phyloP scores from a whole-genome alignment of 2,888 invertebrate genomes.

The Phoronis australis region DNA sequence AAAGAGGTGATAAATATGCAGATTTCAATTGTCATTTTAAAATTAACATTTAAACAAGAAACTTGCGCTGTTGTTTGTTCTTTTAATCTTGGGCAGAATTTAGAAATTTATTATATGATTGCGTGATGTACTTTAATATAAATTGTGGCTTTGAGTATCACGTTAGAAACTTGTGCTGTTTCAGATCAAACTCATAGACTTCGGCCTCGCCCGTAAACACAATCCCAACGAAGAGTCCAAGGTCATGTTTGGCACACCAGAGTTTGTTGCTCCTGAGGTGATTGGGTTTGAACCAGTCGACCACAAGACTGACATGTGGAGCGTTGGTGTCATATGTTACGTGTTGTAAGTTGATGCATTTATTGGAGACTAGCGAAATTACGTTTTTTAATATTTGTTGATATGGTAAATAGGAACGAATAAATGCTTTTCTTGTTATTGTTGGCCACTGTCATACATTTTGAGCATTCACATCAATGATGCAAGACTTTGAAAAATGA shows the following conservation, averaged over 20 bases:
- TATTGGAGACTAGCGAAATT: background rate
- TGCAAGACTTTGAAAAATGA: no score
- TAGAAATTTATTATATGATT: no score
- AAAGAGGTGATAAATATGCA: no score
- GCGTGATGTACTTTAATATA: no score
- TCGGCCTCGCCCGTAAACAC: slow-evolving; percentile 88
- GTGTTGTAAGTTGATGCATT: slow-evolving; percentile 38
- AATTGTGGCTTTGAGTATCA: no score
- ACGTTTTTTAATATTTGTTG: background rate
- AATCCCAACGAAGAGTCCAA: slow-evolving; percentile 82
- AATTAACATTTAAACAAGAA: no score
- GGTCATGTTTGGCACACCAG: slow-evolving; percentile 51
- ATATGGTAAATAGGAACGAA: no score
- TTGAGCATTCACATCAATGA: no score
- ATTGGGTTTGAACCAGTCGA: slow-evolving; percentile 49
- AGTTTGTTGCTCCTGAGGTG: slow-evolving; percentile 53
- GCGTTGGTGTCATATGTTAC: slow-evolving; percentile 51
- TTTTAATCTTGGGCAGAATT: no score
- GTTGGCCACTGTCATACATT: background rate
- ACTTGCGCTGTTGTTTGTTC: no score
- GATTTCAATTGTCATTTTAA: no score
- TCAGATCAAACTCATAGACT: slow-evolving; percentile 98
- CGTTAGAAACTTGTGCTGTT: no score
- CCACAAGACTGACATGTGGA: slow-evolving; percentile 51
- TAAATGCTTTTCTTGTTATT: background rate